Conservation (phyloP, 2,888 invertebrate species). For the Melipona bicolor region DNA sequence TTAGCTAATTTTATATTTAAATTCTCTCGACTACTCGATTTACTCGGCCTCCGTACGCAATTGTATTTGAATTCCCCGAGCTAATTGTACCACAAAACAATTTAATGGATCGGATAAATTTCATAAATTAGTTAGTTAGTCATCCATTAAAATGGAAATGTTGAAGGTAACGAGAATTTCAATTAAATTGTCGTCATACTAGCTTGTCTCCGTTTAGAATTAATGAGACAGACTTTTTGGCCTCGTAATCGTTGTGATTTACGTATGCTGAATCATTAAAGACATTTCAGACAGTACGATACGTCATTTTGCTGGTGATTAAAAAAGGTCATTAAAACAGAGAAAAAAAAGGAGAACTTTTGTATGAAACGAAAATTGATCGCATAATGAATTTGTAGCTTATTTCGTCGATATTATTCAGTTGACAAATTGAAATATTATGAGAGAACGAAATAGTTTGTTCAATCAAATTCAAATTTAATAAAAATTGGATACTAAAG, state of each 20-base stretch:
- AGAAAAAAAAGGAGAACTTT: too few species aligned
- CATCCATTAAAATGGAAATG: slow-evolving; percentile 14
- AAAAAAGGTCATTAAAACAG: not conserved
- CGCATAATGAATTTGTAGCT: not conserved
- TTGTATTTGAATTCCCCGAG: not conserved
- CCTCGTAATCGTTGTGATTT: slow-evolving; percentile 7
- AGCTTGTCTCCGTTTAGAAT: slow-evolving; percentile 8
- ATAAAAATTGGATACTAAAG: not conserved
- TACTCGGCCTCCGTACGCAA: too few species aligned
- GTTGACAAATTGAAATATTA: not conserved
- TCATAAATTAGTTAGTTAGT: not conserved
- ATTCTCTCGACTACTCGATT: not conserved
- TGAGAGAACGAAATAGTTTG: not conserved
- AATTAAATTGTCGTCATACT: slow-evolving; percentile 18
- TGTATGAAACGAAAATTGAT: not conserved
- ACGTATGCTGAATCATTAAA: slow-evolving; percentile 1
- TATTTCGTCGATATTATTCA: not conserved
- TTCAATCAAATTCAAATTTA: not conserved
- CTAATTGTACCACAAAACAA: not conserved
- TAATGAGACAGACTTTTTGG: slow-evolving; percentile 3
- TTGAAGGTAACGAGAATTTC: slow-evolving; percentile 23
- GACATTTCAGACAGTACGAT: not conserved
- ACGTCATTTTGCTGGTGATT: not conserved
- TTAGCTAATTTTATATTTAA: not conserved
- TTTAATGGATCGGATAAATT: slow-evolving; percentile 13